phyloP scores from a whole-genome alignment of 2,888 invertebrate genomes.

The Andrena bucephala region DNA sequence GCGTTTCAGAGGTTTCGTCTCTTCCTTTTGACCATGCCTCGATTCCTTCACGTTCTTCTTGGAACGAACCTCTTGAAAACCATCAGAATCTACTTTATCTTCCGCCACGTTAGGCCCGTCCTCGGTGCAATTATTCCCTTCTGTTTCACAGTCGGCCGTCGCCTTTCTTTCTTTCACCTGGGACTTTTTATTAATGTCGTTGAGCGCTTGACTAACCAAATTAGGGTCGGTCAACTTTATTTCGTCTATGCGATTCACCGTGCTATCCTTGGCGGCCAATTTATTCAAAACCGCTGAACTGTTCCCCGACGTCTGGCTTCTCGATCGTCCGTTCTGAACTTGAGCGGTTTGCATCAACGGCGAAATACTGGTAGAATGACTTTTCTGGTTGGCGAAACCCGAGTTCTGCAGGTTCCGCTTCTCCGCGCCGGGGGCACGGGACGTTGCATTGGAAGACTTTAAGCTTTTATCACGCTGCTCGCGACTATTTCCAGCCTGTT shows the following conservation, averaged over 20 bases:
- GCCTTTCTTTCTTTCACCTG: constrained; percentile 82
- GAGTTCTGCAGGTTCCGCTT: constrained; percentile 79
- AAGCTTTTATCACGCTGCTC: constrained; percentile 78
- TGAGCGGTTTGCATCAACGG: constrained; percentile 79
- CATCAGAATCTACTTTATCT: constrained; percentile 87
- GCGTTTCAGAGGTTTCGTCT: constrained; percentile 74
- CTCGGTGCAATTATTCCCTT: constrained; percentile 86
- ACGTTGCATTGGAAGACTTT: constrained; percentile 75
- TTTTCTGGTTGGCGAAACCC: constrained; percentile 76
- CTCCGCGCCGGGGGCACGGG: constrained; percentile 81
- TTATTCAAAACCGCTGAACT: constrained; percentile 71
- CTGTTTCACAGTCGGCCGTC: constrained; percentile 86
- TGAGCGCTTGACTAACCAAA: constrained; percentile 86
- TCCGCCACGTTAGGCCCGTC: constrained; percentile 84
- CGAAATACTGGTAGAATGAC: constrained; percentile 82
- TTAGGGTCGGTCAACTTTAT: constrained; percentile 86
- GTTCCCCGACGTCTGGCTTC: constrained; percentile 79
- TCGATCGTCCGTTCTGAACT: constrained; percentile 79
- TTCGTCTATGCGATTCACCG: constrained; percentile 86
- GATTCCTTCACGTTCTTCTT: constrained; percentile 91
- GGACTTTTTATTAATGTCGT: constrained; percentile 84
- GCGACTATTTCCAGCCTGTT: constrained; percentile 72
- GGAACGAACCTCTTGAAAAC: constrained; percentile 94
- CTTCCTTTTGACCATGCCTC: constrained; percentile 83
- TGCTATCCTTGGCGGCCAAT: constrained; percentile 81